A percentile compares a stretch with the other conserved stretches of the same genome.
phyloP scores from a whole-genome alignment of 2,113 vertebrate genomes.

The Bombycilla garrulus region DNA sequence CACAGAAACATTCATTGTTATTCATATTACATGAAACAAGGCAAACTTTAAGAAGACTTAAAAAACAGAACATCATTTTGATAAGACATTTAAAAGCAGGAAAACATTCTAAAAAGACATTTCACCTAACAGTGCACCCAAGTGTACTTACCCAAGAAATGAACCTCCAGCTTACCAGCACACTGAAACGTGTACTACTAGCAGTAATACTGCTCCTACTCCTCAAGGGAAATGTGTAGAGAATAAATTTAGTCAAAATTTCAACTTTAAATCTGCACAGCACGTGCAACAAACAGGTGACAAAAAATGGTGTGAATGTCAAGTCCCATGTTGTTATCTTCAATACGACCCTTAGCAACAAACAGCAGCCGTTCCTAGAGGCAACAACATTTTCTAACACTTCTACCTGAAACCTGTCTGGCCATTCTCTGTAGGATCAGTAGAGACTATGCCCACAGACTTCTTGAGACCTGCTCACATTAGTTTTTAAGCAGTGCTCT shows the following conservation, averaged over 20 bases:
- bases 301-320: constrained; percentile 57
- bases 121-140: constrained; percentile 71
- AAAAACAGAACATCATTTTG: constrained; percentile 14
- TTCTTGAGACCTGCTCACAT: neutral
- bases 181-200: constrained; percentile 78
- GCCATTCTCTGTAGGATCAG: neutral
- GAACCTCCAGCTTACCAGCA: constrained; percentile 79
- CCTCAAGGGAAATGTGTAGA: constrained; percentile 80
- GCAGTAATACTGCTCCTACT: constrained; percentile 76
- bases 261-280: constrained; percentile 70
- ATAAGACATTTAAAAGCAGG: constrained; percentile 27
- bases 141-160: constrained; percentile 79
- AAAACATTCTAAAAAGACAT: constrained; percentile 58
- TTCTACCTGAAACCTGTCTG: constrained; percentile 13
- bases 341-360: constrained; percentile 31
- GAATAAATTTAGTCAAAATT: constrained; percentile 77
- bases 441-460: neutral
- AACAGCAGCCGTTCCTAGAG: constrained; percentile 17
- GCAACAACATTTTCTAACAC: neutral
- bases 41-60: constrained; percentile 45
- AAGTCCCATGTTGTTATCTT: constrained; percentile 51
- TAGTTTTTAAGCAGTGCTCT: neutral
- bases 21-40: constrained; percentile 51
- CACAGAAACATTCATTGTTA: constrained; percentile 56
- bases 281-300: constrained; percentile 69